Conservation (phyloP, 2,888 invertebrate genomes). For the Embidobia sp. region DNA sequence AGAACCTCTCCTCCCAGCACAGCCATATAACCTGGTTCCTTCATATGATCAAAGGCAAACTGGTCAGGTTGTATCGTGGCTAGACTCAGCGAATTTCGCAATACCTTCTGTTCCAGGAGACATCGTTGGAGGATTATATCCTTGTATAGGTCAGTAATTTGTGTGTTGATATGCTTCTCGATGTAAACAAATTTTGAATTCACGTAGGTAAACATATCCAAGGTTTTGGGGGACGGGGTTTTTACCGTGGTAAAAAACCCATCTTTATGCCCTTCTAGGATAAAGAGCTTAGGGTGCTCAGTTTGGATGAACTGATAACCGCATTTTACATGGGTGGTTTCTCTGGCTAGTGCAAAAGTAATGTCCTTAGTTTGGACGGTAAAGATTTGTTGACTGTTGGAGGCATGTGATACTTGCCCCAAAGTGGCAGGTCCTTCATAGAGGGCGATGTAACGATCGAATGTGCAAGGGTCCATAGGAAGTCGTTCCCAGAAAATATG, state of each 20-base stretch:
- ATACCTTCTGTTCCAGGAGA: constrained; percentile 65
- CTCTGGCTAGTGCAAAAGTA: constrained; percentile 57
- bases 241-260: not conserved
- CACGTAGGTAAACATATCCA: constrained; percentile 64
- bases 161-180: constrained; percentile 65
- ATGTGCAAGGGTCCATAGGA: too few species aligned
- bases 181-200: constrained; percentile 70
- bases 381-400: constrained; percentile 15
- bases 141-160: constrained; percentile 56
- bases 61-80: too few species aligned
- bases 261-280: constrained; percentile 21
- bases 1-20: constrained; percentile 68
- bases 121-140: constrained; percentile 67
- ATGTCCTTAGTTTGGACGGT: constrained; percentile 33
- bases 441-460: too few species aligned
- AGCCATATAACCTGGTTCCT: constrained; percentile 68
- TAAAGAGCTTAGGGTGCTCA: constrained; percentile 39
- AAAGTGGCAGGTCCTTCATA: constrained; percentile 50
- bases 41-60: constrained; percentile 65
- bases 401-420: not conserved
- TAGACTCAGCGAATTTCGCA: constrained; percentile 67
- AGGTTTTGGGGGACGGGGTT: constrained; percentile 3
- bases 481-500: constrained; percentile 53
- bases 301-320: constrained; percentile 27
- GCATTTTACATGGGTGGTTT: constrained; percentile 6